These are phyloP conservation scores for Trogon surrucura DNA, from an alignment of 2,113 vertebrate species.

Conservation along the genomic window DNA sequence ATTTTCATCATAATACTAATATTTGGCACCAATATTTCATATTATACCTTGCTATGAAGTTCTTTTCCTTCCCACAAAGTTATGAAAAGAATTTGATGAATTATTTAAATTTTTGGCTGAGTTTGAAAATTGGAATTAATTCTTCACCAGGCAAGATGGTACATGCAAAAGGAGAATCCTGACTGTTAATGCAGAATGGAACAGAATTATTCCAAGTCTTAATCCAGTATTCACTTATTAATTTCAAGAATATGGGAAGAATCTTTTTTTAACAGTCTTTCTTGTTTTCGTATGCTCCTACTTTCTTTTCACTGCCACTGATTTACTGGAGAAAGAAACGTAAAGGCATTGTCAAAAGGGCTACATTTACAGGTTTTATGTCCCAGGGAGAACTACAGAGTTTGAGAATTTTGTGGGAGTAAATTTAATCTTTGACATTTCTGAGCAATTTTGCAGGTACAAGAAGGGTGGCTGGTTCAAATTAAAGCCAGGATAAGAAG, in stretches of 20 bases:
- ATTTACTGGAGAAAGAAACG: background rate
- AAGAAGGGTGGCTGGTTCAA: background rate
- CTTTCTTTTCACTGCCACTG: background rate
- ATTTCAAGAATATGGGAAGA: background rate
- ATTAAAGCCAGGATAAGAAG: constrained; percentile 10
- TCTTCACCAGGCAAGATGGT: background rate
- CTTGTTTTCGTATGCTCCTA: background rate
- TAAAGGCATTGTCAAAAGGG: background rate
- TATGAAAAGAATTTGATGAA: background rate
- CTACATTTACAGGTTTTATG: background rate
- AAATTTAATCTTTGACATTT: constrained; percentile 51
- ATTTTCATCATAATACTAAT: background rate
- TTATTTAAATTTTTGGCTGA: constrained; percentile 1
- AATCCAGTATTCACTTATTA: background rate
- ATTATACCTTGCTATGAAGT: background rate
- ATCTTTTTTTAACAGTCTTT: background rate
- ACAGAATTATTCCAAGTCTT: background rate
- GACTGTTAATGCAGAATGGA: background rate
- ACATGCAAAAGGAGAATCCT: background rate
- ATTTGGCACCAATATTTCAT: background rate
- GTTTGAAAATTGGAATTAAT: background rate
- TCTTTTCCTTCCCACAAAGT: background rate
- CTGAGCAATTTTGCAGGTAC: constrained; percentile 40
- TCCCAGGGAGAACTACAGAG: constrained; percentile 14
- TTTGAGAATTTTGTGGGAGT: constrained; percentile 37